Evolutionary conservation across 2,797 vertebrate genomes (phyloP).

Genomic region (Lithobates sylvaticus): DNA sequence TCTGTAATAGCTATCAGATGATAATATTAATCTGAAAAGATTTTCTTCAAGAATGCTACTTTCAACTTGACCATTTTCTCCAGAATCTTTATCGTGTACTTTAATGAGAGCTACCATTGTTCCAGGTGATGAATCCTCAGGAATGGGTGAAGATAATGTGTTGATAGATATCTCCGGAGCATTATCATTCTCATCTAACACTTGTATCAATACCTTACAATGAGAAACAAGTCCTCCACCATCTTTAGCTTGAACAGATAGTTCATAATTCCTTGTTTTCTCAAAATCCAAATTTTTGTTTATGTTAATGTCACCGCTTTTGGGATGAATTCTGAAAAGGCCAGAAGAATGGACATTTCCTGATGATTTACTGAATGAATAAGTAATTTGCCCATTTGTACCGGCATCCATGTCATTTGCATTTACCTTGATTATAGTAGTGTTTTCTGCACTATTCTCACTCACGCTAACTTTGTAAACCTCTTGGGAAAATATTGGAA

Average conservation of each 20-base stretch:
- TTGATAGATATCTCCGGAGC: constrained; percentile 71
- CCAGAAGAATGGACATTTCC: constrained; percentile 59
- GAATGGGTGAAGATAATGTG: constrained; percentile 72
- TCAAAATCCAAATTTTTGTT: constrained; percentile 75
- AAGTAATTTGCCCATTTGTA: constrained; percentile 73
- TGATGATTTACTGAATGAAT: constrained; percentile 71
- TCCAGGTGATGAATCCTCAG: constrained; percentile 66
- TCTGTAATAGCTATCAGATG: constrained; percentile 75
- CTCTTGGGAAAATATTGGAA: constrained; percentile 71
- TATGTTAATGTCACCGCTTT: constrained; percentile 78
- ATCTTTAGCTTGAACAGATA: constrained; percentile 68
- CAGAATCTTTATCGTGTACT: constrained; percentile 77
- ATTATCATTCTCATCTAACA: constrained; percentile 74
- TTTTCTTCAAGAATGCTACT: constrained; percentile 68
- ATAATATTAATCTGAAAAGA: constrained; percentile 74
- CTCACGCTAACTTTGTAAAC: constrained; percentile 73
- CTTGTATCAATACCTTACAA: constrained; percentile 74
- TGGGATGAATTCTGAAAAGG: constrained; percentile 71
- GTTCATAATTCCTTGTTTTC: constrained; percentile 68
- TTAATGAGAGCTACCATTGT: constrained; percentile 69
- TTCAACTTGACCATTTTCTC: constrained; percentile 75
- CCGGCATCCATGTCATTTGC: constrained; percentile 77
- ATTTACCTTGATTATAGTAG: constrained; percentile 69
- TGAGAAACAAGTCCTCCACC: constrained; percentile 70
- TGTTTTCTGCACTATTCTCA: constrained; percentile 72